A percentile compares a stretch with the other conserved stretches of the same genome.
These are phyloP conservation scores for Dromococcyx pavoninus DNA, from an alignment of 2,797 vertebrate genomes.

Conservation along the genomic window DNA sequence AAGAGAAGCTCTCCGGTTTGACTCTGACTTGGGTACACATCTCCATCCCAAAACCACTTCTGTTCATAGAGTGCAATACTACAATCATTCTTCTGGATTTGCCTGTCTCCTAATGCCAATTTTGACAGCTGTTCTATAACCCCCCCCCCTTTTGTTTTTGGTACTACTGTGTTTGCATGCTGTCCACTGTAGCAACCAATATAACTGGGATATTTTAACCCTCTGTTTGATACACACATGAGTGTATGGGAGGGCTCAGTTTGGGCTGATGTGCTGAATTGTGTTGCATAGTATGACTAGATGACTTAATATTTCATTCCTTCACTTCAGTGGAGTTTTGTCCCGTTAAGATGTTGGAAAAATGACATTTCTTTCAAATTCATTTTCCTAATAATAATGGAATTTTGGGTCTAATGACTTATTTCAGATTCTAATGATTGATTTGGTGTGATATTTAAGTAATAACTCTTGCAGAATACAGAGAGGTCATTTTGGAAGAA, in stretches of 20 bases:
- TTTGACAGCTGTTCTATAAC: neutral
- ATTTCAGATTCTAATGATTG: neutral
- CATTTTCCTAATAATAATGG: neutral
- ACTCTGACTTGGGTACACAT: neutral
- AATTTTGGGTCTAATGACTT: neutral
- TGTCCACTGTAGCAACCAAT: neutral
- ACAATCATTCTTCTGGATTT: neutral
- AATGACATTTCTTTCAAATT: neutral
- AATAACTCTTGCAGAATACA: neutral
- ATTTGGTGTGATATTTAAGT: neutral
- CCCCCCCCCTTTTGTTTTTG: neutral
- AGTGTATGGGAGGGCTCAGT: neutral
- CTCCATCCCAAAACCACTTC: neutral
- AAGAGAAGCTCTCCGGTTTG: neutral
- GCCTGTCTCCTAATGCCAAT: neutral
- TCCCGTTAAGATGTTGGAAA: neutral
- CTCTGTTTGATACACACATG: neutral
- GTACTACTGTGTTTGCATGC: neutral
- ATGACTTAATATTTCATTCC: neutral
- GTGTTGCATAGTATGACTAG: neutral
- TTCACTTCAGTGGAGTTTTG: neutral
- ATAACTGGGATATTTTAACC: neutral
- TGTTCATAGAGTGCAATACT: neutral
- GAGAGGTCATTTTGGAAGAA: slow-evolving; percentile 8
- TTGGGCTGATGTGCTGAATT: neutral